These are phyloP conservation scores for Cheiracanthium punctorium DNA, from an alignment of 2,888 invertebrate species.

Conservation along the genomic window DNA sequence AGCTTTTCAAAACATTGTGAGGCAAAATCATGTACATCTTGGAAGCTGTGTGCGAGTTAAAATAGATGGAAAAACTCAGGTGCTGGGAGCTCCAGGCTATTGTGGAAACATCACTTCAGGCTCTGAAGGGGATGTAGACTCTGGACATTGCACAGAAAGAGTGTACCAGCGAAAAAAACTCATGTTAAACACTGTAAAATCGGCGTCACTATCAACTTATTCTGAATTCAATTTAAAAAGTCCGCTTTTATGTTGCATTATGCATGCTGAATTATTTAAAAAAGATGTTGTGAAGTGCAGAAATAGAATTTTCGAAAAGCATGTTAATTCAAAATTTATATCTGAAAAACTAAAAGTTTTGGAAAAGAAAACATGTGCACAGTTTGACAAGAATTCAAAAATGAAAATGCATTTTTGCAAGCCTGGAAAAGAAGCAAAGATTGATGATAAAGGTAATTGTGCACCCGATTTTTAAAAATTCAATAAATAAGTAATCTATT, in stretches of 20 bases:
- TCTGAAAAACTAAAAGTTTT: background rate
- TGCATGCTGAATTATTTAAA: background rate
- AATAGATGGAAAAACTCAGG: background rate
- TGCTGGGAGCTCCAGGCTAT: background rate
- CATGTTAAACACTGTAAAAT: background rate
- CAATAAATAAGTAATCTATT: too few relatives aligned
- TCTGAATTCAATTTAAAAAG: background rate
- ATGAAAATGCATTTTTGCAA: background rate
- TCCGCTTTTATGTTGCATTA: conserved; percentile 1
- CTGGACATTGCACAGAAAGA: conserved; percentile 44
- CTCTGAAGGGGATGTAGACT: conserved; percentile 59
- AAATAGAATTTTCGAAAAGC: background rate
- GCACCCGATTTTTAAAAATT: too few relatives aligned
- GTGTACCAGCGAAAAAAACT: background rate
- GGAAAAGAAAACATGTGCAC: background rate
- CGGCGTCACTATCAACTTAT: background rate
- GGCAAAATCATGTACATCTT: conserved; percentile 14
- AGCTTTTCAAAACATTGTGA: conserved; percentile 23
- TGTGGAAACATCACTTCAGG: conserved; percentile 80
- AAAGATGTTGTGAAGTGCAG: conserved; percentile 2
- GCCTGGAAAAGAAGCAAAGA: background rate
- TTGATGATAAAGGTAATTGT: background rate
- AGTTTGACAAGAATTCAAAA: background rate
- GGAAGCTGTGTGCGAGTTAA: conserved; percentile 45
- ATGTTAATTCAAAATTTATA: background rate